These are phyloP conservation scores for Tridacna gigas DNA, from an alignment of 2,888 invertebrate species.

Conservation along the genomic window DNA sequence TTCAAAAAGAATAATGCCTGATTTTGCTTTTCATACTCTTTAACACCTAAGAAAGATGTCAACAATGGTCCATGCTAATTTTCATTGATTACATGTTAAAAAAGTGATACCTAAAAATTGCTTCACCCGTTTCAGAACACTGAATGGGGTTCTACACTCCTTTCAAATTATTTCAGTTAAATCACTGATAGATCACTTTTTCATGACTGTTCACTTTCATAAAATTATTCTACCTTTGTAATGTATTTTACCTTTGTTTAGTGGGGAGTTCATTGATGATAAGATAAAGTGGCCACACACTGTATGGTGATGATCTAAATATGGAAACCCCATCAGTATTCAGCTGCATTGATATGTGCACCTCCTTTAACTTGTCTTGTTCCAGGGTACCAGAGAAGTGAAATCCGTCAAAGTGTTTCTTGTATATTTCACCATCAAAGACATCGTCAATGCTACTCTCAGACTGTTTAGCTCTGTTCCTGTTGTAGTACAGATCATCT, in stretches of 20 bases:
- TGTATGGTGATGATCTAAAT: slow-evolving; percentile 50
- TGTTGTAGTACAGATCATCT: slow-evolving; percentile 21
- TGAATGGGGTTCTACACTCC: too few species aligned
- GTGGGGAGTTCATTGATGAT: slow-evolving; percentile 59
- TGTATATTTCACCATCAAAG: slow-evolving; percentile 31
- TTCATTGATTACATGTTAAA: too few species aligned
- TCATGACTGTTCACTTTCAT: too few species aligned
- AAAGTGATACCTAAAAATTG: too few species aligned
- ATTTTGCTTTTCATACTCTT: too few species aligned
- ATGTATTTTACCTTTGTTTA: slow-evolving; percentile 28
- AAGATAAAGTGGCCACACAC: slow-evolving; percentile 52
- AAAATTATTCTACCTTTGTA: too few species aligned
- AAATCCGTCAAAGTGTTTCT: slow-evolving; percentile 8
- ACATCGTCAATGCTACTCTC: slow-evolving; percentile 30
- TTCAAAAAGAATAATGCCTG: too few species aligned
- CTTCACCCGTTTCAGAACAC: too few species aligned
- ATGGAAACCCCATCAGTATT: slow-evolving; percentile 61
- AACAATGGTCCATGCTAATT: too few species aligned
- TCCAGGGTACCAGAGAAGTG: slow-evolving; percentile 17
- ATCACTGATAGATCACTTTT: too few species aligned
- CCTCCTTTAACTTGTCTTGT: slow-evolving; percentile 19
- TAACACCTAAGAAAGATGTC: too few species aligned
- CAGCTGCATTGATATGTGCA: slow-evolving; percentile 22
- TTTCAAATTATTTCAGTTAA: too few species aligned
- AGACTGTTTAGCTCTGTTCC: slow-evolving; percentile 3